phyloP scores from a whole-genome alignment of 2,113 vertebrate species.

The Salvelinus alpinus region DNA sequence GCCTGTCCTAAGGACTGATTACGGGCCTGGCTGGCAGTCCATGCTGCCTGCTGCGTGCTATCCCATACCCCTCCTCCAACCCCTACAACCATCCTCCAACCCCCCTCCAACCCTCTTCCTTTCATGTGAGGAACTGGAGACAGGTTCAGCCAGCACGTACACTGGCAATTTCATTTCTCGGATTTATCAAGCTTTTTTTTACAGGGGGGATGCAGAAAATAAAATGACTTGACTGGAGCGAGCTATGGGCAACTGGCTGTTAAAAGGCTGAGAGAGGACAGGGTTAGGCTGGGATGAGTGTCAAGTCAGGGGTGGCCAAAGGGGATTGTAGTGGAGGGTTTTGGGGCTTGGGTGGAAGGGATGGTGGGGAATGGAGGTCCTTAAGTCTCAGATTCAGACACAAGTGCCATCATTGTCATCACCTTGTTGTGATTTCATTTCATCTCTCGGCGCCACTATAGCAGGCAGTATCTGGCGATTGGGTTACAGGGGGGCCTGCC shows the following conservation, averaged over 20 bases:
- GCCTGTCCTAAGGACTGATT: constrained; percentile 56
- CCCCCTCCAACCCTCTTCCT: constrained; percentile 11
- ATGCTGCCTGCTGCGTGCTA: not conserved
- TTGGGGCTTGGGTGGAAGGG: constrained; percentile 22
- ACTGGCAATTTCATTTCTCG: constrained; percentile 24
- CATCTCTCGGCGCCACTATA: constrained; percentile 72
- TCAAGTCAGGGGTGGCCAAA: constrained; percentile 11
- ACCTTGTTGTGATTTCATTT: constrained; percentile 79
- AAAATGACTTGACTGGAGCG: not conserved
- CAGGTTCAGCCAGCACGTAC: constrained; percentile 5
- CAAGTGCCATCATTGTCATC: constrained; percentile 78
- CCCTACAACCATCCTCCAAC: not conserved
- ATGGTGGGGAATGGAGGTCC: constrained; percentile 38
- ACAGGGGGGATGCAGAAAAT: constrained; percentile 2
- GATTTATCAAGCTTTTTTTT: constrained; percentile 8
- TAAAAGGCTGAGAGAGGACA: constrained; percentile 1
- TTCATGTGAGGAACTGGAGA: constrained; percentile 21
- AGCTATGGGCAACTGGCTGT: not conserved
- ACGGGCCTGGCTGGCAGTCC: constrained; percentile 39
- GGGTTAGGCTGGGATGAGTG: constrained; percentile 22
- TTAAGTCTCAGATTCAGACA: constrained; percentile 67
- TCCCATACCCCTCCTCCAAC: not conserved
- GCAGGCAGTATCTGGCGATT: constrained; percentile 65
- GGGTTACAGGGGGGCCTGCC: constrained; percentile 68
- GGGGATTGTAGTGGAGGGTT: not conserved